Base-by-base conservation (phyloP, 2,888 invertebrate genomes). In the Creontiades dilutus region DNA sequence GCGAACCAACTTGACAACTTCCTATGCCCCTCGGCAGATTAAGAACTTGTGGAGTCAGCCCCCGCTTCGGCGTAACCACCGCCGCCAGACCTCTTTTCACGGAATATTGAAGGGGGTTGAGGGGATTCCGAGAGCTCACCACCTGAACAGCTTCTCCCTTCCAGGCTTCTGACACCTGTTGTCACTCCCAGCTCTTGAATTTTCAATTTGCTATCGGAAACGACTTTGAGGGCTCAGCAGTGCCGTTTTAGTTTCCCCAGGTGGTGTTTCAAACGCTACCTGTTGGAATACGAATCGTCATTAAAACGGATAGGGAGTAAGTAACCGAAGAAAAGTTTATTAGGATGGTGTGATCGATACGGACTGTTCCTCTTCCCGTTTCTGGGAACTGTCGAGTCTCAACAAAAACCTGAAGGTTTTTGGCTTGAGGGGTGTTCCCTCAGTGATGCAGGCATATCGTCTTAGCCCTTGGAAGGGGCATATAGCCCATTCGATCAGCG, bases 141-240 rank as follows among this genome's bases (percentile, higher is more conserved):
- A 16, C 61, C 61, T n/a, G 16, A 61, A 61, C 52, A 52, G 19
- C n/a, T 19, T 16, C 16, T 19, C 5, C 12, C 68, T 7, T 37
- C 2, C 37, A 37, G 13, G 27, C 68, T 68, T 68, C 12, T 23
- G 68, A 68, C 68, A 68, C 68, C 68, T 68, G 68, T 68, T 68
- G 68, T 68, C 11, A 68, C 68, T 68, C 27, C 9, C 5, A 23
- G 23, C 68, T 68, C 68, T 23, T 68, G 68, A 68, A 68, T 68
- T 68, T 68, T 68, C 68, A 68, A 68, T 68, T 68, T 68, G 68
- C 68, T 19, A 23, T 68, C 68, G 68, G 23, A 68, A 68, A 68
- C 61, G 68, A 68, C 68, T 68, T 68, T 16, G 52, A 52, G n/a
- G 27, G 68, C 23, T 68, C 68, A 12, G 68, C 68, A 23, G 9